These are phyloP conservation scores for Metalampra italica DNA, from an alignment of 2,888 invertebrate species.

Conservation along the genomic window DNA sequence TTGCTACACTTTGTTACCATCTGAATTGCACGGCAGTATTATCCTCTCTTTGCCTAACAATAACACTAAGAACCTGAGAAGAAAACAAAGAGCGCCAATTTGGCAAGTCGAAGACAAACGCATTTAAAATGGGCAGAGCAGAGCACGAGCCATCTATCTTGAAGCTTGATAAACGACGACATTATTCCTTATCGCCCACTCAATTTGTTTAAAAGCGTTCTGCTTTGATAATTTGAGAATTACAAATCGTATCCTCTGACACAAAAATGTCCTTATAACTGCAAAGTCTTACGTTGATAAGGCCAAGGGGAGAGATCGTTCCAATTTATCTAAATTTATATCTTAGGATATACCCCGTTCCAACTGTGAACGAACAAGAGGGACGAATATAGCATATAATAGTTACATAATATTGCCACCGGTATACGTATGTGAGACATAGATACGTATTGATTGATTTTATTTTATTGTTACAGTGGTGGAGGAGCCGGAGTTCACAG, in stretches of 20 bases:
- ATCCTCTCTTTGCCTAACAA: slow-evolving; percentile 23
- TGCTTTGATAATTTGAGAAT: slow-evolving; percentile 78
- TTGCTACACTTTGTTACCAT: slow-evolving; percentile 12
- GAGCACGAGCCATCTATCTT: slow-evolving; percentile 75
- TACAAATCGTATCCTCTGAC: slow-evolving; percentile 75
- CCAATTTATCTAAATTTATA: slow-evolving; percentile 54
- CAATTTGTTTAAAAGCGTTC: slow-evolving; percentile 79
- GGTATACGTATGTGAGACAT: neutral
- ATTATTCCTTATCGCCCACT: slow-evolving; percentile 79
- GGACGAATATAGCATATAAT: slow-evolving; percentile 4
- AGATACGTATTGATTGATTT: neutral
- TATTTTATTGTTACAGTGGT: slow-evolving; percentile 80
- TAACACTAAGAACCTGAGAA: slow-evolving; percentile 56
- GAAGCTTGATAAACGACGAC: slow-evolving; percentile 77
- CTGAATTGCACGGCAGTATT: slow-evolving; percentile 18
- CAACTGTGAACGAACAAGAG: slow-evolving; percentile 4
- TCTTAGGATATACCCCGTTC: slow-evolving; percentile 31
- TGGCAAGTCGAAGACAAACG: slow-evolving; percentile 76
- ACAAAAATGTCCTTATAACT: slow-evolving; percentile 71
- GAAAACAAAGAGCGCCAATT: slow-evolving; percentile 73
- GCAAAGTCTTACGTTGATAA: slow-evolving; percentile 55
- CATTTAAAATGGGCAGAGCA: slow-evolving; percentile 78
- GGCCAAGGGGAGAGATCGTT: slow-evolving; percentile 38
- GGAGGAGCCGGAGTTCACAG: slow-evolving; percentile 93
- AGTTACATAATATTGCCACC: neutral